A percentile compares a stretch with the other conserved stretches of the same genome.
These are phyloP conservation scores for Umimayanthus kanabou DNA, from an alignment of 92 coral and sea anemone species.

Conservation along the genomic window DNA sequence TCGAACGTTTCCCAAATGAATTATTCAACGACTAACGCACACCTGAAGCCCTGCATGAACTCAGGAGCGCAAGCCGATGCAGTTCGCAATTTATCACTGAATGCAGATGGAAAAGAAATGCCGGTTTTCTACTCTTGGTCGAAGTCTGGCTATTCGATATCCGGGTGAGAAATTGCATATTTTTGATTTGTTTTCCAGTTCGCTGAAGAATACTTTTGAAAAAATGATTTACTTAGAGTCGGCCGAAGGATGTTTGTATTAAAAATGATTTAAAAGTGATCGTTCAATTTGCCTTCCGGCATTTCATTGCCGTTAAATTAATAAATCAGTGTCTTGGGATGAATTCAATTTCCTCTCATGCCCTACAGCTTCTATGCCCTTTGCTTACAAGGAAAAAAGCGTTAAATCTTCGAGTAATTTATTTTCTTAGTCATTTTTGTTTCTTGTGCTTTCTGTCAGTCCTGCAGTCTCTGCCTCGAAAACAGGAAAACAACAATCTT, in stretches of 20 bases:
- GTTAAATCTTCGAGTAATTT: too few relatives aligned
- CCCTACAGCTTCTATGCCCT: background rate
- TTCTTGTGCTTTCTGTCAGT: background rate
- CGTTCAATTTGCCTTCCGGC: constrained; percentile 10
- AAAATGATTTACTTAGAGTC: background rate
- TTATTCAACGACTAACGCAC: constrained; percentile 15
- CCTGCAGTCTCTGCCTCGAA: background rate
- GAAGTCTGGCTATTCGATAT: background rate
- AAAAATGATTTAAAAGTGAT: constrained; percentile 11
- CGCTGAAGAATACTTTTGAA: background rate
- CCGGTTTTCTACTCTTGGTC: background rate
- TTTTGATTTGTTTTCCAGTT: background rate
- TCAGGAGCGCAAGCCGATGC: background rate
- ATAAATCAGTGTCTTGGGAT: background rate
- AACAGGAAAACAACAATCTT: background rate
- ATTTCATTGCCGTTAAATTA: constrained; percentile 14
- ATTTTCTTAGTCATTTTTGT: background rate
- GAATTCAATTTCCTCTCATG: background rate
- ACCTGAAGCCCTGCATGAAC: constrained; percentile 11
- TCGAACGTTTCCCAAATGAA: background rate
- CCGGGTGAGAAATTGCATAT: background rate
- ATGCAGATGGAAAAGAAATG: background rate
- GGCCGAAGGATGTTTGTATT: background rate
- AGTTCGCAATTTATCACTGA: background rate
- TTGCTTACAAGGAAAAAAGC: background rate